Conservation (phyloP, 2,797 vertebrate genomes). For the Crotalus adamanteus region DNA sequence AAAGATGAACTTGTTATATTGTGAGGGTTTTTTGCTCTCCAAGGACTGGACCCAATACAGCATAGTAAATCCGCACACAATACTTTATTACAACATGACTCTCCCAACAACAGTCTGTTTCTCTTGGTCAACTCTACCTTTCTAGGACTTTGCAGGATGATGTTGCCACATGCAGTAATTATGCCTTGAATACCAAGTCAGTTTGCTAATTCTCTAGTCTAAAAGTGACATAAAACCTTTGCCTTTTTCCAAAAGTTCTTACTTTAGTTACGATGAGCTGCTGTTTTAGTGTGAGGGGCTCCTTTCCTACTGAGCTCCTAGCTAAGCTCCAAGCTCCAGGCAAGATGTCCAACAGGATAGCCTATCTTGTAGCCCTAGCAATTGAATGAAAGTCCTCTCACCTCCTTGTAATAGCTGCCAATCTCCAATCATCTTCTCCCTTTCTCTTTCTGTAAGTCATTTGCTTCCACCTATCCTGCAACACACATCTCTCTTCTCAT, state of each 20-base stretch:
- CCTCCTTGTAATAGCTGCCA: neutral
- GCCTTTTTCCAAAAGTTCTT: neutral
- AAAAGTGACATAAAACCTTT: neutral
- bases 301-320: neutral
- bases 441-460: neutral
- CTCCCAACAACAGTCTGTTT: neutral
- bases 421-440: neutral
- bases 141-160: neutral
- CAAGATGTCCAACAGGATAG: neutral
- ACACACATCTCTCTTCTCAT: neutral
- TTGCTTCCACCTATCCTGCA: neutral
- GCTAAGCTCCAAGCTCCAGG: neutral
- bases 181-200: neutral
- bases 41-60: neutral
- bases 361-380: neutral
- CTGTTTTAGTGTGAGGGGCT: neutral
- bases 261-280: neutral
- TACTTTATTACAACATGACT: neutral
- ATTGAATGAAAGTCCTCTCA: neutral
- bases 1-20: neutral
- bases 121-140: neutral
- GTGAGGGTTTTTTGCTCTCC: neutral
- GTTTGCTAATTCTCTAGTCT: neutral
- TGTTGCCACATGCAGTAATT: neutral
- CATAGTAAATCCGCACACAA: neutral